Conservation (phyloP, 2,797 vertebrate genomes). For the Uromys caudimaculatus region DNA sequence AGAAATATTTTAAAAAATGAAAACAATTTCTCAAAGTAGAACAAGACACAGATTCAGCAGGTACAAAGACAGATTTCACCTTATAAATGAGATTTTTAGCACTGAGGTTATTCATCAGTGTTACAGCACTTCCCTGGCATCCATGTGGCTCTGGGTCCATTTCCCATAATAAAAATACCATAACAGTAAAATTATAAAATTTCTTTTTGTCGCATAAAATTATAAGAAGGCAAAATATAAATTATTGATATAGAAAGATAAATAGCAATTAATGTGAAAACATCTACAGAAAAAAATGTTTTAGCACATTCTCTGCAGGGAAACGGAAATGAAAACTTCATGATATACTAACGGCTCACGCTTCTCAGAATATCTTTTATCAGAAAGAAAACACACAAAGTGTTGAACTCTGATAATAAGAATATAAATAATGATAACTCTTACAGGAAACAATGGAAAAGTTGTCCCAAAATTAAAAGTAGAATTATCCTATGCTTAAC, state of each 20-base stretch:
- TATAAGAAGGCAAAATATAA: background rate
- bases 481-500: background rate
- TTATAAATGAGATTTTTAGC: background rate
- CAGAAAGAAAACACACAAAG: background rate
- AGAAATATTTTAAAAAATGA: background rate
- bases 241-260: background rate
- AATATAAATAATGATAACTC: background rate
- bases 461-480: background rate
- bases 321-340: background rate
- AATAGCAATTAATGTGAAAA: background rate
- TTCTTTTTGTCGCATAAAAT: background rate
- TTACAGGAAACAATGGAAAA: background rate
- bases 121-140: background rate
- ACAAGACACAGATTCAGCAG: background rate
- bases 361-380: background rate
- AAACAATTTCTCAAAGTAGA: constrained; percentile 12
- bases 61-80: background rate
- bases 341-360: background rate
- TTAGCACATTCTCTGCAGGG: background rate
- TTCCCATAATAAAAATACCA: background rate
- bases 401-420: background rate
- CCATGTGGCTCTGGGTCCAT: background rate
- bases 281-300: background rate
- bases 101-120: background rate
- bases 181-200: background rate